phyloP scores from a whole-genome alignment of 2,113 vertebrate genomes.

The Cacatua alba region DNA sequence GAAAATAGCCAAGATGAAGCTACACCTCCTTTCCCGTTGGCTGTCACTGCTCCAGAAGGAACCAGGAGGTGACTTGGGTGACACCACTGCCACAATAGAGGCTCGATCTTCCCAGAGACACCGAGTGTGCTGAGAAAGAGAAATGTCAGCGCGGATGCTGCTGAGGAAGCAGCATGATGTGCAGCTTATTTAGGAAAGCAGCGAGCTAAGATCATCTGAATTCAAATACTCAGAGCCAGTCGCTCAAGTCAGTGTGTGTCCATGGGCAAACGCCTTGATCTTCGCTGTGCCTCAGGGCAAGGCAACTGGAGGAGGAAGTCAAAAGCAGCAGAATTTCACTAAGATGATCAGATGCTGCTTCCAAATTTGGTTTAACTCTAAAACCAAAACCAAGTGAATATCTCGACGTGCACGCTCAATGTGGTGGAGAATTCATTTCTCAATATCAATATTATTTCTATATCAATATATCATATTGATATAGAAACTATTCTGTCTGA shows the following conservation, averaged over 20 bases:
- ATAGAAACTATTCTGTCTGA: not conserved
- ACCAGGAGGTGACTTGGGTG: not conserved
- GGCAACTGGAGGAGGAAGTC: not conserved
- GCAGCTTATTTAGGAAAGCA: not conserved
- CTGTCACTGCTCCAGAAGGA: not conserved
- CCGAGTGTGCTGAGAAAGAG: not conserved
- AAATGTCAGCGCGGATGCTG: not conserved
- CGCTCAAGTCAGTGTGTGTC: not conserved
- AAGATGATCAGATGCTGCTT: not conserved
- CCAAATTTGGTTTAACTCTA: not conserved
- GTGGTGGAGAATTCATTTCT: not conserved
- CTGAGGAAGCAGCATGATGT: not conserved
- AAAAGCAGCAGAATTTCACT: not conserved
- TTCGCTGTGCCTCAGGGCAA: constrained; percentile 17
- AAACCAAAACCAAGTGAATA: not conserved
- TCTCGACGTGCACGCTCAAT: accelerated
- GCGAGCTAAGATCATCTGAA: not conserved
- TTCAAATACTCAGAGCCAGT: not conserved
- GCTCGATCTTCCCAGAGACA: not conserved
- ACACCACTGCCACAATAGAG: not conserved
- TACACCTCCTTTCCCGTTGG: not conserved
- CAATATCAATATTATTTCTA: no score
- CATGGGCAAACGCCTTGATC: constrained; percentile 24
- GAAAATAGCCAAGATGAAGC: not conserved
- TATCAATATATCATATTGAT: not conserved